phyloP scores from a whole-genome alignment of 2,113 vertebrate genomes.

The Hydropotes inermis region DNA sequence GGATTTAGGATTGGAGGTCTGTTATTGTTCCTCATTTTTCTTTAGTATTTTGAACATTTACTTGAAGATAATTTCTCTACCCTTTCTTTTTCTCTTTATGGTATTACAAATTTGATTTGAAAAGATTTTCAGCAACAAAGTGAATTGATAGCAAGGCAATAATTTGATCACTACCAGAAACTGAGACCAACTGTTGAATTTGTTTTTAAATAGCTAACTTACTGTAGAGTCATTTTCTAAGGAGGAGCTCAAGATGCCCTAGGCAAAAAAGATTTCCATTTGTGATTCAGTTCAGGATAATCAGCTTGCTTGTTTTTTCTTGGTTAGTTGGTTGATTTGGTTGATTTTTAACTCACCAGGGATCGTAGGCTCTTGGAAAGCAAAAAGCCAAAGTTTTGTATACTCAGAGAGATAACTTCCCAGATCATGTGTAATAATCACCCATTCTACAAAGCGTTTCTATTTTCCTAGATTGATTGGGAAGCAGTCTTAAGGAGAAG shows the following conservation, averaged over 20 bases:
- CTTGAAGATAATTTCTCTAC: background rate
- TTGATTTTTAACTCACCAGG: background rate
- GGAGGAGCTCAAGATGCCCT: background rate
- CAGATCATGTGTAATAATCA: background rate
- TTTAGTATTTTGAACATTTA: slow-evolving; percentile 29
- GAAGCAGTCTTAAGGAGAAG: background rate
- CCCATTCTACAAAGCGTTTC: background rate
- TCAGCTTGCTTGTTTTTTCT: background rate
- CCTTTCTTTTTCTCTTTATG: background rate
- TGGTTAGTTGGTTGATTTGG: background rate
- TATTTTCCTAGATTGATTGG: background rate
- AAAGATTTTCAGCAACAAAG: background rate
- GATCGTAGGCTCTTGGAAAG: background rate
- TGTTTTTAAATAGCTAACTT: slow-evolving; percentile 35
- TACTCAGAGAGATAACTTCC: background rate
- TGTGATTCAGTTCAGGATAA: background rate
- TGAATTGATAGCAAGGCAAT: background rate
- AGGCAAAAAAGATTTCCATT: slow-evolving; percentile 1
- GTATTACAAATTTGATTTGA: slow-evolving; percentile 31
- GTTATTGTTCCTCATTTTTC: background rate
- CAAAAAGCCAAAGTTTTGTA: background rate
- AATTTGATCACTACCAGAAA: background rate
- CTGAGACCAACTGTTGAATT: background rate
- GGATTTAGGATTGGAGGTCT: background rate
- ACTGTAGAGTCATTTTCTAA: background rate